Conservation (phyloP, 2,888 invertebrate genomes). For the Euplexia lucipara region DNA sequence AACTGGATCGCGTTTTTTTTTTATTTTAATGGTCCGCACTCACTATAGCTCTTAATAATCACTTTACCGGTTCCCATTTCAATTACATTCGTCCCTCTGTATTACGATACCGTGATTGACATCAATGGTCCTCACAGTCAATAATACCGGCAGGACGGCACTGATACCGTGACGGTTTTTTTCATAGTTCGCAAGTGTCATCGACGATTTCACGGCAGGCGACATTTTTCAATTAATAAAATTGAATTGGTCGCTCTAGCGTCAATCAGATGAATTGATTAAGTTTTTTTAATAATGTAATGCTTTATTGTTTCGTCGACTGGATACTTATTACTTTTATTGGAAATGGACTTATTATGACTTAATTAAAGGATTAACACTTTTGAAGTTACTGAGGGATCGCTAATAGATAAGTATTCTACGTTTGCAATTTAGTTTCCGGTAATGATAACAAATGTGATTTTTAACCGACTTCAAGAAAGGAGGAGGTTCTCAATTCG, state of each 20-base stretch:
- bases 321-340: constrained; percentile 8
- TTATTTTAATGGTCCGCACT: background rate
- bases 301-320: constrained; percentile 16
- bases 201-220: constrained; percentile 32
- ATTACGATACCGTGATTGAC: constrained; percentile 54
- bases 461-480: too few species aligned
- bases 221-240: constrained; percentile 53
- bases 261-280: constrained; percentile 34
- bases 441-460: too few species aligned
- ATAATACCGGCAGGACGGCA: constrained; percentile 30
- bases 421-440: background rate
- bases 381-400: constrained; percentile 5
- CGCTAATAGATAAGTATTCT: background rate
- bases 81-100: constrained; percentile 44
- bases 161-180: constrained; percentile 18
- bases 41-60: constrained; percentile 35
- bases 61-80: constrained; percentile 33
- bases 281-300: constrained; percentile 27
- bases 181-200: constrained; percentile 42
- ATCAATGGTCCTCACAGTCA: constrained; percentile 46
- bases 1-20: background rate
- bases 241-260: constrained; percentile 21
- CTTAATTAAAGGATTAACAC: constrained; percentile 1
- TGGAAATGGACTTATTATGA: background rate
- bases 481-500: too few species aligned